These are phyloP conservation scores for Ophioderma brevispina DNA, from an alignment of 35 echinoderm and acorn worm species.

Conservation along the genomic window DNA sequence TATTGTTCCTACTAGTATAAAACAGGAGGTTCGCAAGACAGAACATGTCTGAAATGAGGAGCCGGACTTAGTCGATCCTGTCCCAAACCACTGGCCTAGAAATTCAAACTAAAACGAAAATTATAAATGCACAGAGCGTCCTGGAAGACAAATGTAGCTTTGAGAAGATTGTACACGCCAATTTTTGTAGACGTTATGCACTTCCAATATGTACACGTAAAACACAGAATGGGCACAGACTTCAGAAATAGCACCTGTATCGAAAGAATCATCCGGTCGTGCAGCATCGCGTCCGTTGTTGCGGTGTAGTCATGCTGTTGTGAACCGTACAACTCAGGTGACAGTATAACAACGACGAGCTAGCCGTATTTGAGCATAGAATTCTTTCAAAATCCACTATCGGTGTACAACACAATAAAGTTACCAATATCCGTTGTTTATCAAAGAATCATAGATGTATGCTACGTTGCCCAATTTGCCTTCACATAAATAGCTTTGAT, in stretches of 20 bases:
- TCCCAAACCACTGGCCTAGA: constrained; percentile 17
- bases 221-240: neutral
- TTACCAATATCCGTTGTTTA: too few relatives aligned
- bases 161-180: neutral
- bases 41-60: constrained; percentile 26
- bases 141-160: neutral
- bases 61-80: constrained; percentile 15
- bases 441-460: too few relatives aligned
- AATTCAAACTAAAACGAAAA: neutral
- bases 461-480: too few relatives aligned
- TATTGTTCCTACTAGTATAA: constrained; percentile 49
- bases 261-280: neutral
- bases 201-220: neutral
- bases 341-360: neutral
- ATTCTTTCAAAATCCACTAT: too few relatives aligned
- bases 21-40: constrained; percentile 53
- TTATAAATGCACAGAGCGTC: neutral
- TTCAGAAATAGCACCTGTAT: neutral
- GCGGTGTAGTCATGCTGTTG: constrained; percentile 3
- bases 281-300: neutral
- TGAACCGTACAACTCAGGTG: neutral
- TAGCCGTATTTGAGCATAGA: too few relatives aligned
- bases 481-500: too few relatives aligned
- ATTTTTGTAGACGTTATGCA: neutral
- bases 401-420: too few relatives aligned